Base-by-base conservation (phyloP, 2,113 vertebrate genomes). In the Python bivittatus region DNA sequence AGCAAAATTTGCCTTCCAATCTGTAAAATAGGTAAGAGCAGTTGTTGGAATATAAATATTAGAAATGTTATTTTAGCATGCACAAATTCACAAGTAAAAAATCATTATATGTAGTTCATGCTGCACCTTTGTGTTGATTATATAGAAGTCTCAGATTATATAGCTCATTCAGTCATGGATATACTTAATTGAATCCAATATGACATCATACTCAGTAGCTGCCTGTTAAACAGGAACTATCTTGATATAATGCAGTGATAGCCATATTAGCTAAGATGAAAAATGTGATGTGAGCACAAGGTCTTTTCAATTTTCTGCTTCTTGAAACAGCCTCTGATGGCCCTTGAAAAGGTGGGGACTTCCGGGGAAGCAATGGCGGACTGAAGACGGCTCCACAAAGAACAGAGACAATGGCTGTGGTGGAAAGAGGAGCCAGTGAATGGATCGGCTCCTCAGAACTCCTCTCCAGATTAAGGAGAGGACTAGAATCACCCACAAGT, bases 11-110 rank as follows among this genome's bases (percentile, higher is more conserved):
- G 68, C 33, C n/a, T 84, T 33, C 56, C 90, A 91, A 38, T 84
- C 44, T 53, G 25, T 58, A n/a, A 42, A 58, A 84, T 60, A 57
- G 88, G 23, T 25, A 88, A 25, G 48, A 64, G 61, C 88, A 38
- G 89, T 58, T 58, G 84, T 20, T 84, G 79, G 23, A 85, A 13
- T 84, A 56, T 91, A 38, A 58, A 91, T 84, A 61, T 91, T 54
- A 85, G 90, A 48, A 48, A 84, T 60, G 25, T 91, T 38, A 85
- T 91, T 85, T 60, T 42, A 91, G 38, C 27, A 85, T n/a, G 29
- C 54, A 90, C 72, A 90, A 85, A 91, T 60, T 7, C 38, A 84
- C 38, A 91, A 58, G 23, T 25, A 29, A 91, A 91, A 84, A 13
- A 17, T 60, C 56, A 61, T 27, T 27, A 91, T 85, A 91, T n/a